These are phyloP conservation scores for Conomelus anceps DNA, from an alignment of 2,888 invertebrate species.

Conservation along the genomic window DNA sequence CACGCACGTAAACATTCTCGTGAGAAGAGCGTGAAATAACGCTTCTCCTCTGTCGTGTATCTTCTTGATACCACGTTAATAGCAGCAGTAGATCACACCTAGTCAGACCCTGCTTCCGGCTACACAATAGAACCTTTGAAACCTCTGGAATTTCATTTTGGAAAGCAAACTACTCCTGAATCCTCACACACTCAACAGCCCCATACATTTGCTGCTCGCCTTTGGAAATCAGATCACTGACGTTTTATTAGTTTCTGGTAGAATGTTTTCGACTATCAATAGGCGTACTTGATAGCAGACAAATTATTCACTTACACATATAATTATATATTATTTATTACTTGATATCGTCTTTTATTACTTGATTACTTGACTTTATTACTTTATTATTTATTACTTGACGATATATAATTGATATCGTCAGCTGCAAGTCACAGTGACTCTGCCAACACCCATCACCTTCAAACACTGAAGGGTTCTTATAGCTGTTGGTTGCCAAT, in stretches of 20 bases:
- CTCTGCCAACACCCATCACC: no score
- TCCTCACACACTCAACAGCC: not conserved
- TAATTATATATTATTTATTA: no score
- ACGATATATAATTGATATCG: no score
- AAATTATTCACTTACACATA: no score
- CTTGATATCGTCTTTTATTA: no score
- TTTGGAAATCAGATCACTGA: not conserved
- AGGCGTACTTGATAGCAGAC: no score
- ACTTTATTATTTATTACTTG: no score
- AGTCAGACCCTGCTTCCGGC: not conserved
- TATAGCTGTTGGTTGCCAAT: no score
- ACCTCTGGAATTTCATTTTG: not conserved
- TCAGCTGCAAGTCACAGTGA: no score
- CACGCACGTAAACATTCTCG: not conserved
- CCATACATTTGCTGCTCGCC: not conserved
- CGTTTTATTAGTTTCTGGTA: not conserved
- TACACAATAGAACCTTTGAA: not conserved
- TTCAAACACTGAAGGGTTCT: no score
- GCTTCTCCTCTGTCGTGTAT: not conserved
- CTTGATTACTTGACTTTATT: no score
- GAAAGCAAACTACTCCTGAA: not conserved
- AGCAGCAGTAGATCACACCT: not conserved
- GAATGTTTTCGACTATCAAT: no score
- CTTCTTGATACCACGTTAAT: not conserved
- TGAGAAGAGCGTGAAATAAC: not conserved